Conservation (phyloP, 1,140 invertebrate species). For the Brachionus rubens region DNA sequence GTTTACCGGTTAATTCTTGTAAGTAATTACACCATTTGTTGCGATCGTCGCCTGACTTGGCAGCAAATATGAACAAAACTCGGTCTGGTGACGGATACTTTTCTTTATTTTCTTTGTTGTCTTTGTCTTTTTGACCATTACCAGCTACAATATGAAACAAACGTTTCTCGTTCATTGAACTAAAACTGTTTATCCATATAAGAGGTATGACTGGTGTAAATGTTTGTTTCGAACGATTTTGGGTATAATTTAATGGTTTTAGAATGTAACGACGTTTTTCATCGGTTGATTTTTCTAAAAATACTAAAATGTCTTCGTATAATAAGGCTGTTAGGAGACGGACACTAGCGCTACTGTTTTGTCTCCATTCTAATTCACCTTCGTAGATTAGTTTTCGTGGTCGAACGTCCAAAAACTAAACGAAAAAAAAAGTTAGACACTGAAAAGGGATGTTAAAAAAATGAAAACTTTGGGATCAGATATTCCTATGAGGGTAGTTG, state of each 20-base stretch:
- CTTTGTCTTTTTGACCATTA: neutral
- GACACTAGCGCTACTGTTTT: neutral
- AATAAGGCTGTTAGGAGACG: neutral
- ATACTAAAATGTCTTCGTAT: conserved; percentile 32
- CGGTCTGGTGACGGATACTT: neutral
- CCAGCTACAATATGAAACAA: neutral
- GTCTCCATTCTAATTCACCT: conserved; percentile 39
- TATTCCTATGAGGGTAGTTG: too few relatives aligned
- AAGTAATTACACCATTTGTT: conserved; percentile 29
- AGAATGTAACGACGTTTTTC: conserved; percentile 43
- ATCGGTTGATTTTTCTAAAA: conserved; percentile 24
- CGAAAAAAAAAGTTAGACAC: neutral
- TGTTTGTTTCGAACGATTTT: neutral
- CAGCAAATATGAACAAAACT: conserved; percentile 4
- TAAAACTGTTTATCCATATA: conserved; percentile 9
- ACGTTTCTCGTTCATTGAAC: conserved; percentile 1
- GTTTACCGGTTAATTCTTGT: neutral
- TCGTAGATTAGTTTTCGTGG: neutral
- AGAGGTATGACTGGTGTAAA: conserved; percentile 5
- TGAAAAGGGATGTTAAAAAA: too few relatives aligned
- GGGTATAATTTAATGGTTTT: neutral
- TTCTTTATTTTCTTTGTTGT: neutral
- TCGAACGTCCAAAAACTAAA: neutral
- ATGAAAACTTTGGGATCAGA: too few relatives aligned
- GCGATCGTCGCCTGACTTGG: conserved; percentile 43